Percentiles rank a stretch among this genome's conserved stretches.
These are phyloP conservation scores for Chlorocebus sabaeus DNA, from an alignment of 2,113 vertebrate species.

Conservation along the genomic window DNA sequence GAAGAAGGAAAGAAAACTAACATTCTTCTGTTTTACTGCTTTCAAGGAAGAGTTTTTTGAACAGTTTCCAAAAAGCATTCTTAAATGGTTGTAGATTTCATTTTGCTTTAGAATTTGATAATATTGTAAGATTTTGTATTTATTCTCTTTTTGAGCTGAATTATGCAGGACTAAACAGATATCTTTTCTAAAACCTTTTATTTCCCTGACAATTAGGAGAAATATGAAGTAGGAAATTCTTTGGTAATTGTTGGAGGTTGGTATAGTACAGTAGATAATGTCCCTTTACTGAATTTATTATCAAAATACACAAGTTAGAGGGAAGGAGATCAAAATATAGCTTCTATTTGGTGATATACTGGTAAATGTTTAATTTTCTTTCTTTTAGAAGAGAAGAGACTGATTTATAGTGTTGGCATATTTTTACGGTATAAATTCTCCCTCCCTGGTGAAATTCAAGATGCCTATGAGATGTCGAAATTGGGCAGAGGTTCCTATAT, in stretches of 20 bases:
- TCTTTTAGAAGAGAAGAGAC: background rate
- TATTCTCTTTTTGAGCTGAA: background rate
- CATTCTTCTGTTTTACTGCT: background rate
- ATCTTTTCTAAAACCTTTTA: background rate
- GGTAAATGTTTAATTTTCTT: background rate
- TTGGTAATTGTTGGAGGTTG: background rate
- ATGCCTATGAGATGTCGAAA: background rate
- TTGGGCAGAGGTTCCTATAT: background rate
- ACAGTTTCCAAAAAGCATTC: background rate
- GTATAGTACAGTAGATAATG: fast-evolving
- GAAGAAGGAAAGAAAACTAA: background rate
- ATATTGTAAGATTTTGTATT: background rate
- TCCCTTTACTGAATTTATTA: background rate
- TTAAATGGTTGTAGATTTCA: background rate
- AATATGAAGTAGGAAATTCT: background rate
- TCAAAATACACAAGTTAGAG: background rate
- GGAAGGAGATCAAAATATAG: background rate
- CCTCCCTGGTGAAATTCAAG: background rate
- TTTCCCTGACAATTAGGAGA: background rate
- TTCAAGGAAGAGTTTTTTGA: background rate
- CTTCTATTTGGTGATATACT: background rate
- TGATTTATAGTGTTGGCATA: background rate
- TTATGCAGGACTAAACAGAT: background rate
- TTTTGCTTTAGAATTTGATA: background rate
- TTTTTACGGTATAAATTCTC: background rate